Evolutionary conservation across 2,888 invertebrate species (phyloP), one percentile per base, ranked within the genome.

Genomic region (Pantelozetes paolii): DNA sequence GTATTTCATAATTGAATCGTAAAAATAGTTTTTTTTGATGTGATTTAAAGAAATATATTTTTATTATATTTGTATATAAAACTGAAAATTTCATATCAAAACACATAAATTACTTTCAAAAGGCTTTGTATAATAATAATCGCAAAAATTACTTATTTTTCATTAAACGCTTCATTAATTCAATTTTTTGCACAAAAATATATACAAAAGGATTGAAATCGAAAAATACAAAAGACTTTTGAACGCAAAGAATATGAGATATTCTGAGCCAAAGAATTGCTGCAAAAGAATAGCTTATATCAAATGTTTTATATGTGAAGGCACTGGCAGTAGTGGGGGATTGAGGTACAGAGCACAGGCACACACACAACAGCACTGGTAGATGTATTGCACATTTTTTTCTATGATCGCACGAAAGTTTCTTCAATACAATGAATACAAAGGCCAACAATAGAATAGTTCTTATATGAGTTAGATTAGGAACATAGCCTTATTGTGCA

Each of bases 61-160:
- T 3, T 45, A 18, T 18, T 45, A 45, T 45, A 45, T 45, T 18
- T n/a, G n/a, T n/a, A 45, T 18, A 45, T 45, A 18, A 54, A 8
- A 23, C 26, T n/a, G n/a, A n/a, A 11, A 26, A 5, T 20, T 26
- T 20, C 26, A 54, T 54, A 54, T 26, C n/a, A 54, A 54, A 20
- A 54, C 54, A 54, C 54, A 54, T 54, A 54, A 54, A 54, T 54
- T 54, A 23, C 26, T 54, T 54, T 54, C 23, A 54, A 23, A 48
- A 54, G 54, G 6, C 54, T 54, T 54, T 54, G n/a, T 54, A n/a
- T n/a, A n/a, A 26, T 54, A 32, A 28, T 62, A 32, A 62, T 62
- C 32, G 62, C n/a, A n/a, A 62, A 32, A 62, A 62, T 62, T 62
- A 62, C 62, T 62, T 62, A 62, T 62, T 62, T n/a, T n/a, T n/a